Conservation (phyloP, 2,888 invertebrate species). For the Scrobipalpa costella region DNA sequence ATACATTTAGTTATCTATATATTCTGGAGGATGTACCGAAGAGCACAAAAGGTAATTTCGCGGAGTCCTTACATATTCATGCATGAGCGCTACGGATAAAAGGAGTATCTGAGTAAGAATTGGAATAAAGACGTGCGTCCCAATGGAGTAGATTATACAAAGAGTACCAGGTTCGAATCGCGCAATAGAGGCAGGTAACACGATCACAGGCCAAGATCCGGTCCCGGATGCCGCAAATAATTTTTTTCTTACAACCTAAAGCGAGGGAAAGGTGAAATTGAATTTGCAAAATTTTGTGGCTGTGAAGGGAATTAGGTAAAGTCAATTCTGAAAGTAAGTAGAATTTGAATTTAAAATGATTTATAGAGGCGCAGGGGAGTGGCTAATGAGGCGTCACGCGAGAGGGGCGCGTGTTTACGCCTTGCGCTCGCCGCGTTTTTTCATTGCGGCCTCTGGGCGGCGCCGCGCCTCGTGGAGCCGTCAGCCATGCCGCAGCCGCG, state of each 20-base stretch:
- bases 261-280: conserved; percentile 68
- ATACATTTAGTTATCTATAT: not conserved
- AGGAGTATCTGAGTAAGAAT: conserved; percentile 28
- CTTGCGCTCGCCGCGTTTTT: conserved; percentile 58
- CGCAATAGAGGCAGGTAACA: conserved; percentile 49
- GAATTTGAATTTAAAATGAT: conserved; percentile 81
- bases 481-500: too few relatives aligned
- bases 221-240: conserved; percentile 61
- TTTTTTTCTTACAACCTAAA: conserved; percentile 57
- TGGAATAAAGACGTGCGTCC: conserved; percentile 33
- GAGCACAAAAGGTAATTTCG: conserved; percentile 28
- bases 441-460: conserved; percentile 65
- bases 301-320: conserved; percentile 74
- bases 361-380: conserved; percentile 77
- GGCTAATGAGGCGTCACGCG: conserved; percentile 80
- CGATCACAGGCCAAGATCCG: conserved; percentile 54
- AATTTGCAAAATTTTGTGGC: conserved; percentile 76
- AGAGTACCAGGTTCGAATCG: conserved; percentile 43
- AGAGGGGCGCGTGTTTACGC: conserved; percentile 77
- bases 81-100: conserved; percentile 28
- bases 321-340: conserved; percentile 78
- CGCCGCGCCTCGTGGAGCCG: conserved; percentile 41
- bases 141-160: conserved; percentile 42
- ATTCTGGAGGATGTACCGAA: not conserved
- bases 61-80: conserved; percentile 21